A percentile compares a stretch with the other conserved stretches of the same genome.
Conservation (phyloP, 2,797 vertebrate genomes). For the Ctenopoma kingsleyae region DNA sequence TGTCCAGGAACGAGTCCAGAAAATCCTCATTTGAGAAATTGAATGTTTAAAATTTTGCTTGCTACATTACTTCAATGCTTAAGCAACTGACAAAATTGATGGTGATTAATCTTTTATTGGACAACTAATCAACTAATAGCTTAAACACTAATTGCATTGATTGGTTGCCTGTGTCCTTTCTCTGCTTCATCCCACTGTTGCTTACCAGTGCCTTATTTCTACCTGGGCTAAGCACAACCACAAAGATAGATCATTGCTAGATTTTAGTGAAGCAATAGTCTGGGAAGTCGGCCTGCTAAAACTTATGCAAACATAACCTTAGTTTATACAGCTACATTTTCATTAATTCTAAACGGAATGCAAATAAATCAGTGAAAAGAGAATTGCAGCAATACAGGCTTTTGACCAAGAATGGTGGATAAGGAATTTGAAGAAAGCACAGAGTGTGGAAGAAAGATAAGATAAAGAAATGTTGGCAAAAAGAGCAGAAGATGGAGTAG, state of each 20-base stretch:
- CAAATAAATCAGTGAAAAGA: conserved; percentile 79
- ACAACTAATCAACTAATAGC: not conserved
- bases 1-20: not conserved
- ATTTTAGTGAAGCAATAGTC: conserved; percentile 66
- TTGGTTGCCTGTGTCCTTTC: not conserved
- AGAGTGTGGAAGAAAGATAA: conserved; percentile 73
- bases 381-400: conserved; percentile 69
- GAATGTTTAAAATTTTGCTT: not conserved
- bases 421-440: conserved; percentile 74
- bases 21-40: not conserved
- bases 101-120: not conserved
- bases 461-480: conserved; percentile 59
- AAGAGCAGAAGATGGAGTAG: conserved; percentile 43
- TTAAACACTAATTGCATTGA: not conserved
- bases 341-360: conserved; percentile 76
- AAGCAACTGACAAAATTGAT: not conserved
- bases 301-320: conserved; percentile 79
- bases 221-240: conserved; percentile 41
- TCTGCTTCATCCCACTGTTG: conserved; percentile 3
- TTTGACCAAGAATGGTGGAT: conserved; percentile 61
- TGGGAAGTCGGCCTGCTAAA: conserved; percentile 56
- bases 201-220: conserved; percentile 19
- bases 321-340: conserved; percentile 70
- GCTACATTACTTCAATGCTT: not conserved
- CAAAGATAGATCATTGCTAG: conserved; percentile 69